Base-by-base conservation (phyloP, 2,113 vertebrate species). In the Symphodus melops region DNA sequence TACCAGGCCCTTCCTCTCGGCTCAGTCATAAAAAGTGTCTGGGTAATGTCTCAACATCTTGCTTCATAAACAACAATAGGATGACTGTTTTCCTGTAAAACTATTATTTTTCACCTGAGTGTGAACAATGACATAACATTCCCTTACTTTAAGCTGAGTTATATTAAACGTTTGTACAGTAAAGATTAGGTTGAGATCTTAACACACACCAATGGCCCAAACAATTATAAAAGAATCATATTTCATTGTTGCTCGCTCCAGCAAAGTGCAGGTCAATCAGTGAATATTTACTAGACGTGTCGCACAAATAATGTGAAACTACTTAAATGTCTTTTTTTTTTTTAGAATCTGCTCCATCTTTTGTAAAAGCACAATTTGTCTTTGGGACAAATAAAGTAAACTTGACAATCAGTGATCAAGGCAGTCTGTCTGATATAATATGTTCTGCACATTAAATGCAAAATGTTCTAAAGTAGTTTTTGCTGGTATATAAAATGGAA, bases 41-140 rank as follows among this genome's bases (percentile, higher is more conserved):
- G 81, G 49, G 46, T 83, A 79, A 72, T 78, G 53, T 46, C 49
- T 39, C 73, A 70, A 78, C 77, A 64, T 73, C 20, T 37, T 11
- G 25, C 25, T 66, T 81, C 8, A 64, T 68, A 68, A 75, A 61
- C 57, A 70, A 80, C 3, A 66, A 16, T 65, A 53, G 4, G 25
- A 25, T 2, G 25, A 25, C 25, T 25, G 25, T 33, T 60, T 68
- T 46, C 17, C 70, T 11, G 61, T 33, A 19, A 46, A 37, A 16
- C 14, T 21, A 52, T 61, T 20, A 17, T 65, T 11, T 37, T 71
- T 75, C 25, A 56, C 12, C 4, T 62, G 63, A 65, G 69, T 64
- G 25, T 52, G 62, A 83, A 75, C 19, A 17, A 53, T 68, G 5
- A n/a, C n/a, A 79, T 20, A 55, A 76, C 33, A 67, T 46, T 7